A percentile compares a stretch with the other conserved stretches of the same genome.
Evolutionary conservation across 37 sponge, comb jelly and placozoan genomes (phyloP).

Genomic region (Spongilla lacustris): DNA sequence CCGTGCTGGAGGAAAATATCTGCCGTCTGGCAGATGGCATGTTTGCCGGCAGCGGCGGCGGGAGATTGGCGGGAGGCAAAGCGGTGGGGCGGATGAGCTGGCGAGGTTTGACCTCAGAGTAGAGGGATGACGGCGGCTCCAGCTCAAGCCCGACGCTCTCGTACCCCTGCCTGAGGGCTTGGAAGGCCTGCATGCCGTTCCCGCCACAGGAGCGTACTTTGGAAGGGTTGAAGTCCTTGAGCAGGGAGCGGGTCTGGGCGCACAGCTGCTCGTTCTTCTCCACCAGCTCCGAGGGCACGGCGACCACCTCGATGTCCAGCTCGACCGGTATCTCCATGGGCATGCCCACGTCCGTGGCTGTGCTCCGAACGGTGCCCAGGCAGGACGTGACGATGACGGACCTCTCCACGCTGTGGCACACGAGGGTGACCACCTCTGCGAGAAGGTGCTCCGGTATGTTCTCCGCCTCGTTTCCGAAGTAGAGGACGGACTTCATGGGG

Average conservation of each 20-base stretch:
- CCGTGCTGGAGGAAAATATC: neutral
- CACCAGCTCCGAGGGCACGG: neutral
- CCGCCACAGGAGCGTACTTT: neutral
- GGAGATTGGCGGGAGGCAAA: neutral
- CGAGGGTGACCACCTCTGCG: slow-evolving; percentile 28
- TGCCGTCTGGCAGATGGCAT: neutral
- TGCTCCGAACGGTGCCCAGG: neutral
- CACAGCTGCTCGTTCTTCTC: slow-evolving; percentile 18
- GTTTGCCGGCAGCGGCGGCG: neutral
- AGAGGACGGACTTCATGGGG: neutral
- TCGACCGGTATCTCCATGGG: slow-evolving; percentile 17
- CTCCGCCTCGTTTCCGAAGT: neutral
- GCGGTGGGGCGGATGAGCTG: neutral
- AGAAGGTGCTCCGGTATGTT: slow-evolving; percentile 17
- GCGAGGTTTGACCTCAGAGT: neutral
- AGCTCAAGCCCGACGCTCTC: neutral
- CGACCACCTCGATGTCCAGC: slow-evolving; percentile 28
- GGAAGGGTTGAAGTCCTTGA: slow-evolving; percentile 16
- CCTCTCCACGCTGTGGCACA: slow-evolving; percentile 7
- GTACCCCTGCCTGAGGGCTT: neutral
- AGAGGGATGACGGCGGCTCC: neutral
- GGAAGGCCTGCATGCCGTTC: neutral
- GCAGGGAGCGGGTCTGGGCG: neutral
- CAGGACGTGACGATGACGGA: slow-evolving; percentile 15
- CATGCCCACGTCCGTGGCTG: neutral